These are phyloP conservation scores for Meteorus cinctellus DNA, from an alignment of 2,888 invertebrate genomes.

Conservation along the genomic window DNA sequence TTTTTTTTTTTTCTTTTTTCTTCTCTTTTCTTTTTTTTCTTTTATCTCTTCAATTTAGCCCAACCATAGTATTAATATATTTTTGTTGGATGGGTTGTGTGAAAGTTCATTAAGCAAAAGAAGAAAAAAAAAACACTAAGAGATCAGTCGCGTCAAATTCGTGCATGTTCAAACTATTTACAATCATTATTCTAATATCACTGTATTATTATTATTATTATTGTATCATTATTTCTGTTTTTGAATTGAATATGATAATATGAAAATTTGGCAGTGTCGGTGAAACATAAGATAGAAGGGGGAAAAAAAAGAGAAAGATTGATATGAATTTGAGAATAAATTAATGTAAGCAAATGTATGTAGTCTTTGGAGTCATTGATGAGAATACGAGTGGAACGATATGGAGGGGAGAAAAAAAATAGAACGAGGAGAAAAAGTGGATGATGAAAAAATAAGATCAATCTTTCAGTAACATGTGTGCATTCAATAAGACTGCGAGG, in stretches of 20 bases:
- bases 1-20: conserved; percentile 7
- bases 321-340: too few relatives aligned
- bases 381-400: too few relatives aligned
- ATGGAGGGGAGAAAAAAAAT: too few relatives aligned
- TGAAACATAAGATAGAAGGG: not conserved
- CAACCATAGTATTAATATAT: conserved; percentile 70
- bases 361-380: too few relatives aligned
- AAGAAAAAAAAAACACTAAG: not conserved
- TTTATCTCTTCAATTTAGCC: not conserved
- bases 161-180: conserved; percentile 68
- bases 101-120: conserved; percentile 14
- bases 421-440: not conserved
- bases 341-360: too few relatives aligned
- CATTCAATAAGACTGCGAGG: conserved; percentile 50
- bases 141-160: conserved; percentile 54
- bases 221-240: conserved; percentile 55
- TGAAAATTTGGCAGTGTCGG: conserved; percentile 45
- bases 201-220: conserved; percentile 64
- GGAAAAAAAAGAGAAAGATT: too few relatives aligned
- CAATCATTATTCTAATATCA: conserved; percentile 57
- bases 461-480: not conserved
- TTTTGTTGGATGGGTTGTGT: conserved; percentile 59
- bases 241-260: conserved; percentile 49
- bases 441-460: conserved; percentile 4
- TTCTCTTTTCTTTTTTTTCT: not conserved